A percentile compares a stretch with the other conserved stretches of the same genome.
phyloP scores from a whole-genome alignment of 64 coral and sea anemone species.

The Anthopleura sola region DNA sequence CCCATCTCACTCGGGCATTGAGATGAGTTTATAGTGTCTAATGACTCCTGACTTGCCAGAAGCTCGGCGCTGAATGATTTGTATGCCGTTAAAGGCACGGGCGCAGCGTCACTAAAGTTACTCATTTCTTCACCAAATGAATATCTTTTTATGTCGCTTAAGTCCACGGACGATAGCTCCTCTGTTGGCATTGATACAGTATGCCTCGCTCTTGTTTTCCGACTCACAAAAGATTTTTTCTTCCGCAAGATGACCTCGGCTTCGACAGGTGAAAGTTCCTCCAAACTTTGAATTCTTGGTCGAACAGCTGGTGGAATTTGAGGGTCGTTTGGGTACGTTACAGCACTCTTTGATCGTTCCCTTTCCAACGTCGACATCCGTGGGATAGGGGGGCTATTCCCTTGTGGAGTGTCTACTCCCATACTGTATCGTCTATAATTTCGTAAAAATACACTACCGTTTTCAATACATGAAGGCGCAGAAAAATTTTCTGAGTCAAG shows the following conservation, averaged over 20 bases:
- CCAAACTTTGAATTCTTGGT: constrained; percentile 52
- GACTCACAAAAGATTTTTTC: constrained; percentile 34
- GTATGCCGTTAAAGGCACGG: neutral
- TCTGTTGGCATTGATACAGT: constrained; percentile 19
- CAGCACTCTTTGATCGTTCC: neutral
- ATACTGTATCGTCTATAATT: neutral
- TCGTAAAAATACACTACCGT: neutral
- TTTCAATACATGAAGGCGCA: neutral
- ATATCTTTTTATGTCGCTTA: constrained; percentile 30
- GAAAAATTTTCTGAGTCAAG: neutral
- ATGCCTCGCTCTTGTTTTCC: constrained; percentile 31
- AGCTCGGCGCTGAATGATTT: neutral
- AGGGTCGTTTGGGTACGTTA: neutral
- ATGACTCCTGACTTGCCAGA: neutral
- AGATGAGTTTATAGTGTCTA: neutral
- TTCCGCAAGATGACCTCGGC: constrained; percentile 46
- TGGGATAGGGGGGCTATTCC: neutral
- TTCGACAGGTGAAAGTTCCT: constrained; percentile 41
- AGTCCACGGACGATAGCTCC: constrained; percentile 4
- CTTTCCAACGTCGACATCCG: constrained; percentile 7
- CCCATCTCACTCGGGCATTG: neutral
- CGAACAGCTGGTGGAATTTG: constrained; percentile 45
- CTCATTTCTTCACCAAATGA: constrained; percentile 30
- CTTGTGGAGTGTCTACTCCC: neutral
- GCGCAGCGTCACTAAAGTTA: neutral